These are phyloP conservation scores for Upupa epops DNA, from an alignment of 2,113 vertebrate genomes.

Conservation along the genomic window DNA sequence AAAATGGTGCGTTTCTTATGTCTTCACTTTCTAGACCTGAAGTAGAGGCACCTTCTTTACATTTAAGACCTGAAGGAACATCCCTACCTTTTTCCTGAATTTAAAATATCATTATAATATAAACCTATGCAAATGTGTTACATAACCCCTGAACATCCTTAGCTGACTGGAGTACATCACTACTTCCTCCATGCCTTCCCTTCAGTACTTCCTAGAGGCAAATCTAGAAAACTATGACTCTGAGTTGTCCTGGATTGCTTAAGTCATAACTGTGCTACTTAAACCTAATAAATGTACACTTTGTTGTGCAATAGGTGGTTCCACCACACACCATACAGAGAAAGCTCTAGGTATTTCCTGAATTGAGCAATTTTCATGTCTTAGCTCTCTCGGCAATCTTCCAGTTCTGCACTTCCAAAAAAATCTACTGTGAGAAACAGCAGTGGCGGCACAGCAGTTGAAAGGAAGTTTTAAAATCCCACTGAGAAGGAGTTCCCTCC, in stretches of 20 bases:
- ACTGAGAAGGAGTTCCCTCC: background rate
- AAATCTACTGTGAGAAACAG: background rate
- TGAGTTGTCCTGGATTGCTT: conserved; percentile 1
- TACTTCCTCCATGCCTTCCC: background rate
- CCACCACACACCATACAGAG: background rate
- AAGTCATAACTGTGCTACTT: background rate
- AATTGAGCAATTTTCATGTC: background rate
- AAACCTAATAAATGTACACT: background rate
- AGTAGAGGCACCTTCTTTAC: background rate
- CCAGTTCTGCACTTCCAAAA: background rate
- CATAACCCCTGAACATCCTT: background rate
- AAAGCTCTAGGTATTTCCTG: conserved; percentile 7
- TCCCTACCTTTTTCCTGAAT: background rate
- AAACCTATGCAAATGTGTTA: background rate
- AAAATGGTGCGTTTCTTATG: background rate
- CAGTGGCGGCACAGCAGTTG: background rate
- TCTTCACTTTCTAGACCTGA: background rate
- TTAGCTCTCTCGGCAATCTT: background rate
- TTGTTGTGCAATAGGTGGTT: background rate
- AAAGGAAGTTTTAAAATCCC: background rate
- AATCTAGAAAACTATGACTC: background rate
- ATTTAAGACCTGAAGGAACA: background rate
- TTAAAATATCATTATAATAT: background rate
- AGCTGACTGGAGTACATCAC: background rate
- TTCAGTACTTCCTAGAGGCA: background rate